Evolutionary conservation across 2,888 invertebrate genomes (phyloP).

Genomic region (Dinocampus coccinellae): DNA sequence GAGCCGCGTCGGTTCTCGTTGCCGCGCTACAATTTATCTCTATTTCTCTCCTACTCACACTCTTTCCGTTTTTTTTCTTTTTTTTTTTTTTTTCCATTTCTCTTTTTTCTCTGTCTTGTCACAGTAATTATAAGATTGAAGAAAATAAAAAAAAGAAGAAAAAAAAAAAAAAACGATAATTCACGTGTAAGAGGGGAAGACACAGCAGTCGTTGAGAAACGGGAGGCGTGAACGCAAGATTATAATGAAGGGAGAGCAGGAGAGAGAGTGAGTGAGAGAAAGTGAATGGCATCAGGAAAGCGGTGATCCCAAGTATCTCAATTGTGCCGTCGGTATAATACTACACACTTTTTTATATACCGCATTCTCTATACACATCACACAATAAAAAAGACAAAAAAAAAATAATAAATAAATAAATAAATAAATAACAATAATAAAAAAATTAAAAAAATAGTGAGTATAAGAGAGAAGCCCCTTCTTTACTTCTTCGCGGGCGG

Average conservation of each 20-base stretch:
- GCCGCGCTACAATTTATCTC: not conserved
- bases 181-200: slow-evolving; percentile 18
- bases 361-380: not conserved
- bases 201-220: not conserved
- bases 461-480: slow-evolving; percentile 14
- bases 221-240: not conserved
- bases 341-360: slow-evolving; percentile 6
- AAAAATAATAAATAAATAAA: no score
- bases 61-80: no score
- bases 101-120: slow-evolving; percentile 8
- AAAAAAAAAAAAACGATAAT: slow-evolving; percentile 24
- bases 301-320: not conserved
- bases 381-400: not conserved
- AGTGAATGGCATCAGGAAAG: not conserved
- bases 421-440: no score
- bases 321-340: not conserved
- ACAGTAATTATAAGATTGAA: slow-evolving; percentile 27
- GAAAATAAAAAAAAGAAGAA: no score
- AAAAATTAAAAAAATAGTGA: not conserved
- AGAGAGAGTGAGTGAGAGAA: not conserved
- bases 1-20: slow-evolving; percentile 24
- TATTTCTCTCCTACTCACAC: no score
- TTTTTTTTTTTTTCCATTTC: no score
- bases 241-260: slow-evolving; percentile 13
- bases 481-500: slow-evolving; percentile 33